phyloP scores from a whole-genome alignment of 2,888 invertebrate genomes.

The Pogonocherus hispidulus region DNA sequence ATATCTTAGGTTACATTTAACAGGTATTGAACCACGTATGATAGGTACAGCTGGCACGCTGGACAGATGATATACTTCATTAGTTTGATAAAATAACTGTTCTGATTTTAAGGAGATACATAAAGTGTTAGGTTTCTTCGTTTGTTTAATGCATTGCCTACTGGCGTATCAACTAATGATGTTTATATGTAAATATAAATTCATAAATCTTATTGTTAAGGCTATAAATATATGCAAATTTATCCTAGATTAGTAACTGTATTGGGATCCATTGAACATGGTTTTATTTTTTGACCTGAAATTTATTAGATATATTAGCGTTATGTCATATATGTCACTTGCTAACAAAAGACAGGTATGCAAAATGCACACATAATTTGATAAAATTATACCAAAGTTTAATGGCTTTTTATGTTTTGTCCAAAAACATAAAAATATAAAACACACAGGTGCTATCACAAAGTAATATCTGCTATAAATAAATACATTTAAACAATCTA shows the following conservation, averaged over 20 bases:
- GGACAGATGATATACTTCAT: background rate
- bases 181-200: constrained; percentile 20
- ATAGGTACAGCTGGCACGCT: background rate
- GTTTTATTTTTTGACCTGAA: no score
- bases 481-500: no score
- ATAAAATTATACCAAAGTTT: no score
- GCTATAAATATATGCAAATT: background rate
- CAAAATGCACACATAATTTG: no score
- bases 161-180: constrained; percentile 17
- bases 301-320: no score
- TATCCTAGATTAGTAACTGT: background rate
- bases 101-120: background rate
- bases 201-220: constrained; percentile 5
- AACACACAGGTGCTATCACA: no score
- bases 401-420: no score
- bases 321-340: no score
- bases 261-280: no score
- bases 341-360: no score
- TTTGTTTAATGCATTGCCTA: background rate
- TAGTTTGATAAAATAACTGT: background rate
- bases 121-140: constrained; percentile 3
- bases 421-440: no score
- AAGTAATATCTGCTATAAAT: no score
- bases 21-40: background rate
- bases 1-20: background rate